Base-by-base conservation (phyloP, 2,797 vertebrate species). In the Bovichtus diacanthus region DNA sequence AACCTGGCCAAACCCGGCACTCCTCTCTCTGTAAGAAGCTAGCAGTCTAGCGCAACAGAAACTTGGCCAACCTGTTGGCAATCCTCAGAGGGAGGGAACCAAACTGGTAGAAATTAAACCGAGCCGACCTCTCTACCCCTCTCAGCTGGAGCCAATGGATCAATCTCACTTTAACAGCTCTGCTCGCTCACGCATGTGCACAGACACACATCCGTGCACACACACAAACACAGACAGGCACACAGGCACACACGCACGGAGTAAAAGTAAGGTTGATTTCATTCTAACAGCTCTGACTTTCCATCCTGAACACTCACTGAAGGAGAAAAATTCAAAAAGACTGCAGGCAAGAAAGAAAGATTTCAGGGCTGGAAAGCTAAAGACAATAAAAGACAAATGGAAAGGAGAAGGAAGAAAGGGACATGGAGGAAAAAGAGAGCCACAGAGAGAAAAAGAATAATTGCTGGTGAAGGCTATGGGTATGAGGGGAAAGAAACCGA, bases 111-210 rank as follows among this genome's bases (percentile, higher is more conserved):
- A 73, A 88, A 74, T 84, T 67, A 86, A 85, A 84, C 44, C 55
- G 71, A 58, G 73, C 71, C 47, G 64, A 83, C 84, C 84, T 80
- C 70, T 72, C 70, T 73, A n/a, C 55, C 81, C 76, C 53, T 68
- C 80, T 86, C 85, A 78, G 87, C 80, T 80, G 73, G 83, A 90
- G 83, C 88, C 81, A 75, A 86, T 87, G 85, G 87, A 91, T 91
- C 88, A 90, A 90, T 90, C 90, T 83, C 85, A 88, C 84, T 88
- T 90, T 88, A 90, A 87, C 83, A 84, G 83, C 81, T 78, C 69
- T 77, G 77, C 81, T 68, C 65, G 6, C 69, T 65, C 63, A 36
- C 27, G 9, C 51, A 5, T 46, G 50, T 46, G 61, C 54, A 27
- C 75, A 54, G 3, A 80, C 76, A 78, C 75, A 66, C 69, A 41